Conservation (phyloP, 2,888 invertebrate genomes). For the Aporophyla nigra region DNA sequence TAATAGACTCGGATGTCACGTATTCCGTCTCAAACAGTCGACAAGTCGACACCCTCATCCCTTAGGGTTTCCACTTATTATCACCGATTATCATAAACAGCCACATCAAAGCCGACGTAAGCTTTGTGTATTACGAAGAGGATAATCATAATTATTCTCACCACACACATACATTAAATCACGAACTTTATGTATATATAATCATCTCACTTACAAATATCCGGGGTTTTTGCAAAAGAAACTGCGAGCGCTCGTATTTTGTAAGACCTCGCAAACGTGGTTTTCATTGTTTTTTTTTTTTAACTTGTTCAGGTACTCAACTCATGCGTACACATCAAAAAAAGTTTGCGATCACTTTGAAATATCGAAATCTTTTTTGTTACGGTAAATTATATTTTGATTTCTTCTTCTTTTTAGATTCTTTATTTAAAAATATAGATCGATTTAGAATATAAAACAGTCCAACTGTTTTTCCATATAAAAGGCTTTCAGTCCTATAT, state of each 20-base stretch:
- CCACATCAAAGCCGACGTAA: constrained; percentile 12
- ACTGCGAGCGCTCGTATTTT: not conserved
- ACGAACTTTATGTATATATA: not conserved
- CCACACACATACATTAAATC: not conserved
- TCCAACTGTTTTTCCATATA: too few relatives aligned
- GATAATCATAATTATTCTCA: not conserved
- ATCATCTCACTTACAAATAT: not conserved
- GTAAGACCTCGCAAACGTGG: not conserved
- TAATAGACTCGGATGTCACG: not conserved
- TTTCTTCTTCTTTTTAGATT: too few relatives aligned
- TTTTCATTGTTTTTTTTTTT: too few relatives aligned
- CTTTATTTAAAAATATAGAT: too few relatives aligned
- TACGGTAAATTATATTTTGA: too few relatives aligned
- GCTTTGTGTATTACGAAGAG: not conserved
- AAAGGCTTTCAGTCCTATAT: too few relatives aligned
- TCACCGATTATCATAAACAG: not conserved
- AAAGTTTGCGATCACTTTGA: too few relatives aligned
- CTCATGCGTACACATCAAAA: too few relatives aligned
- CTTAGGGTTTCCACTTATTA: not conserved
- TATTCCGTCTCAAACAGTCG: not conserved
- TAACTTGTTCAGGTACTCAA: too few relatives aligned
- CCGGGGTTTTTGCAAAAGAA: not conserved
- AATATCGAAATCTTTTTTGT: too few relatives aligned
- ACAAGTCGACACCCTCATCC: not conserved
- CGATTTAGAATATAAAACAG: too few relatives aligned